A percentile compares a stretch with the other conserved stretches of the same genome.
Evolutionary conservation across 2,797 vertebrate genomes (phyloP).

Genomic region (Sandelia bainsii): DNA sequence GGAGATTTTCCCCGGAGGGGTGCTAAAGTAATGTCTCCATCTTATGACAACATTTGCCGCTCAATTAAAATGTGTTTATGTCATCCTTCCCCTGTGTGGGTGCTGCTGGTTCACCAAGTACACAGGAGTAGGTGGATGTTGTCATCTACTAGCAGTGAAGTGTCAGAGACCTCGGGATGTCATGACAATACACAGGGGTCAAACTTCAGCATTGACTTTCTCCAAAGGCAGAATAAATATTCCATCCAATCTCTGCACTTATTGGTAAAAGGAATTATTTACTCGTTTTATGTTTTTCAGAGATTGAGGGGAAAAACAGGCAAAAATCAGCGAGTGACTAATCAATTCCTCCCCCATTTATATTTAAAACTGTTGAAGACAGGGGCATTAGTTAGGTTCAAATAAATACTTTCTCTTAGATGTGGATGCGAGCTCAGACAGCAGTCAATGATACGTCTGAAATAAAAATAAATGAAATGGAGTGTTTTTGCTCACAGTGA

Average conservation of each 20-base stretch:
- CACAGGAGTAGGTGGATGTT: conserved; percentile 58
- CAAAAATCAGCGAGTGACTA: conserved; percentile 62
- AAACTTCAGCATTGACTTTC: conserved; percentile 62
- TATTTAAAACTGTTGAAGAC: conserved; percentile 74
- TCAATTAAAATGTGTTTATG: conserved; percentile 76
- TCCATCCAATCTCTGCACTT: conserved; percentile 55
- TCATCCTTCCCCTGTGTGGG: conserved; percentile 69
- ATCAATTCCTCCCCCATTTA: conserved; percentile 74
- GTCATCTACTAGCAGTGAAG: conserved; percentile 55
- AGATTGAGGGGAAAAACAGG: conserved; percentile 45
- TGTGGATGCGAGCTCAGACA: conserved; percentile 72
- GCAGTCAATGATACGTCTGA: conserved; percentile 79
- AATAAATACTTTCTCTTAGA: conserved; percentile 75
- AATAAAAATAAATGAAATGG: conserved; percentile 79
- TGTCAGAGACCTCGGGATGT: conserved; percentile 54
- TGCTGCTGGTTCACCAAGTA: conserved; percentile 50
- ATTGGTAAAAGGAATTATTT: conserved; percentile 75
- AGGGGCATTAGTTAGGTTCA: conserved; percentile 62
- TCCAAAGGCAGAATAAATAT: conserved; percentile 73
- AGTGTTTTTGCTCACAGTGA: conserved; percentile 65
- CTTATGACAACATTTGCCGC: conserved; percentile 74
- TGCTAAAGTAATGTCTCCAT: conserved; percentile 67
- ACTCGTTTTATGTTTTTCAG: conserved; percentile 61
- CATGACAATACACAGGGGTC: conserved; percentile 64
- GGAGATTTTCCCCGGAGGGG: conserved; percentile 60